These are phyloP conservation scores for Aix galericulata DNA, from an alignment of 2,113 vertebrate species.

Conservation along the genomic window DNA sequence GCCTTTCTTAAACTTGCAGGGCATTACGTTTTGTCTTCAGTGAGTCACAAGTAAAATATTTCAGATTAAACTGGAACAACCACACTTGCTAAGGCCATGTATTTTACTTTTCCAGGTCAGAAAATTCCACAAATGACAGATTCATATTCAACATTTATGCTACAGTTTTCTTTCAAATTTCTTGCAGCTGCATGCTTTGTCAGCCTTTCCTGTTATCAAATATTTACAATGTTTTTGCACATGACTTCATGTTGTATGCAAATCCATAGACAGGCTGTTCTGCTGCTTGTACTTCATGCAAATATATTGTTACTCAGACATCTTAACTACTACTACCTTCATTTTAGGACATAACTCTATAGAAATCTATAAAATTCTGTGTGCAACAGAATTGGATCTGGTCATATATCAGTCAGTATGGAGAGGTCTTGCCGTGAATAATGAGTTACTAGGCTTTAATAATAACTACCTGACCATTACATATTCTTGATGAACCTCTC, in stretches of 20 bases:
- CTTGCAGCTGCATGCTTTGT: not conserved
- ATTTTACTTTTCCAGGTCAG: not conserved
- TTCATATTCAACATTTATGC: conserved; percentile 2
- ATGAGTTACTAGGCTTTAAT: not conserved
- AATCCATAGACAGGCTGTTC: not conserved
- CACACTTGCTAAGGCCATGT: not conserved
- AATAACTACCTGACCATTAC: not conserved
- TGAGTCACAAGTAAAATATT: not conserved
- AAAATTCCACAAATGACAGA: not conserved
- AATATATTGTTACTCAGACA: not conserved
- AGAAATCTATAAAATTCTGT: not conserved
- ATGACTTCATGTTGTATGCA: not conserved
- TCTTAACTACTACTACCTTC: not conserved
- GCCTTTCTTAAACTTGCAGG: not conserved
- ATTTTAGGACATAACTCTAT: not conserved
- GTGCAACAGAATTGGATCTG: not conserved
- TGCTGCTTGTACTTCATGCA: not conserved
- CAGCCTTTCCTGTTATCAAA: conserved; percentile 45
- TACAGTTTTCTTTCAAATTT: not conserved
- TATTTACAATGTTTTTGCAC: conserved; percentile 43
- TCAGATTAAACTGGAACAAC: not conserved
- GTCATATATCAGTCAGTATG: not conserved
- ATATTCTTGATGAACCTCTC: not conserved
- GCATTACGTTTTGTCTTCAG: not conserved
- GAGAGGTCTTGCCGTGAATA: not conserved